phyloP scores from a whole-genome alignment of 2,888 invertebrate species.

The Platerodrilus igneus region DNA sequence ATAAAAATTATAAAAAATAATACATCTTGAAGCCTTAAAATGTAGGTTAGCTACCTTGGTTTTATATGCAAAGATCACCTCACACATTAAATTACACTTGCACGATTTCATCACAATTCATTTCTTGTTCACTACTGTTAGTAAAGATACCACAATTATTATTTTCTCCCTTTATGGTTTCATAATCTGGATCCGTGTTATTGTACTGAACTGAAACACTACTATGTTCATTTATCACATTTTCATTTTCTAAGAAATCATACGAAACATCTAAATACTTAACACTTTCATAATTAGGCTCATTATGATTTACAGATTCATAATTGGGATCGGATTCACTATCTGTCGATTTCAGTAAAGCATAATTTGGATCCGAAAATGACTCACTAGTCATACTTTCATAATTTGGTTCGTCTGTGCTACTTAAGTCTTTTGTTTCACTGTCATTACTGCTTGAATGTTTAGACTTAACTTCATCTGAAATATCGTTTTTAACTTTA shows the following conservation, averaged over 20 bases:
- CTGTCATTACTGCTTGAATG: constrained; percentile 55
- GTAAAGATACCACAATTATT: constrained; percentile 8
- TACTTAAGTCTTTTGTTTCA: constrained; percentile 41
- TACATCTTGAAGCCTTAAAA: too few species aligned
- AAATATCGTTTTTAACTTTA: constrained; percentile 18
- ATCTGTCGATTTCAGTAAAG: constrained; percentile 53
- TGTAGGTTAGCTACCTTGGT: constrained; percentile 1
- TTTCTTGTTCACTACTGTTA: constrained; percentile 12
- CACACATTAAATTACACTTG: constrained; percentile 11
- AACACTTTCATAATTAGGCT: constrained; percentile 80
- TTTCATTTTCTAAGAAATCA: constrained; percentile 1
- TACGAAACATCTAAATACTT: constrained; percentile 60
- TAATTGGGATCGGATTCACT: constrained; percentile 71
- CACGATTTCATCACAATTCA: constrained; percentile 19
- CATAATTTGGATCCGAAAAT: constrained; percentile 53
- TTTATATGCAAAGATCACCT: background rate
- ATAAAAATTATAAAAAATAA: too few species aligned
- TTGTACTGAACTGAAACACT: background rate
- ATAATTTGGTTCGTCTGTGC: constrained; percentile 66
- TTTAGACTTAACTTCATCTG: constrained; percentile 44
- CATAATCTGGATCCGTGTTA: constrained; percentile 58
- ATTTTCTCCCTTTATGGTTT: constrained; percentile 49
- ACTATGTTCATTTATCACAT: background rate
- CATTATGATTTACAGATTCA: constrained; percentile 62
- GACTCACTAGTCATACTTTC: constrained; percentile 62